A percentile compares a stretch with the other conserved stretches of the same genome.
These are phyloP conservation scores for Elmis aenea DNA, from an alignment of 2,888 invertebrate species.

Conservation along the genomic window DNA sequence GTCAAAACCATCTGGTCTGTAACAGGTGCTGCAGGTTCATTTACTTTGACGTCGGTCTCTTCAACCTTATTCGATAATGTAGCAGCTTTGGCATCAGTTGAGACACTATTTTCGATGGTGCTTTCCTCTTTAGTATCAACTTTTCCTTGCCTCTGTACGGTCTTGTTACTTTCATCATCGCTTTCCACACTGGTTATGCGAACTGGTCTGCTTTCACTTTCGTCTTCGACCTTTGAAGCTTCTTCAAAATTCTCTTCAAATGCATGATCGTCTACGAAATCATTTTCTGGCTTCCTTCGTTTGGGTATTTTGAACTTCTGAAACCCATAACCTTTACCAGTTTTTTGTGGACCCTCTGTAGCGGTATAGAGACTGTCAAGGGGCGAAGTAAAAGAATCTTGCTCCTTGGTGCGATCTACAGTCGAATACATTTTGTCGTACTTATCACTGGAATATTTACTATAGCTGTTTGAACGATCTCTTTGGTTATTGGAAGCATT, in stretches of 20 bases:
- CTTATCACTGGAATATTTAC: too few species aligned
- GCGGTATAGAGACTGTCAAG: constrained; percentile 48
- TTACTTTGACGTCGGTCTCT: neutral
- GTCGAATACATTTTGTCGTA: constrained; percentile 22
- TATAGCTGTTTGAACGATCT: constrained; percentile 18
- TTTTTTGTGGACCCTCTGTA: constrained; percentile 40
- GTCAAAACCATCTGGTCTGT: constrained; percentile 32
- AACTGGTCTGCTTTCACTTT: neutral
- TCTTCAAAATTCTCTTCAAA: constrained; percentile 19
- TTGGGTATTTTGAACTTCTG: constrained; percentile 55
- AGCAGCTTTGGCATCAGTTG: neutral
- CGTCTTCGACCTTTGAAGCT: constrained; percentile 45
- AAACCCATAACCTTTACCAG: constrained; percentile 47
- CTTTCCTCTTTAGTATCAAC: neutral
- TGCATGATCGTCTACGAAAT: constrained; percentile 19
- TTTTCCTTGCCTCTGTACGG: neutral
- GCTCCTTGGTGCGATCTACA: constrained; percentile 18
- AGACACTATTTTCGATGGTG: neutral
- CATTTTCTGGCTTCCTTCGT: constrained; percentile 38
- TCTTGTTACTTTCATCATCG: constrained; percentile 3
- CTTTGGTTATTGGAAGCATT: too few species aligned
- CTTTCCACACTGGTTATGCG: constrained; percentile 3
- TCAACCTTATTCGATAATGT: neutral
- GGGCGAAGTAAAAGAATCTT: constrained; percentile 47
- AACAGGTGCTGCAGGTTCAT: constrained; percentile 1